Conservation (phyloP, 2,797 vertebrate genomes). For the Sandelia bainsii region DNA sequence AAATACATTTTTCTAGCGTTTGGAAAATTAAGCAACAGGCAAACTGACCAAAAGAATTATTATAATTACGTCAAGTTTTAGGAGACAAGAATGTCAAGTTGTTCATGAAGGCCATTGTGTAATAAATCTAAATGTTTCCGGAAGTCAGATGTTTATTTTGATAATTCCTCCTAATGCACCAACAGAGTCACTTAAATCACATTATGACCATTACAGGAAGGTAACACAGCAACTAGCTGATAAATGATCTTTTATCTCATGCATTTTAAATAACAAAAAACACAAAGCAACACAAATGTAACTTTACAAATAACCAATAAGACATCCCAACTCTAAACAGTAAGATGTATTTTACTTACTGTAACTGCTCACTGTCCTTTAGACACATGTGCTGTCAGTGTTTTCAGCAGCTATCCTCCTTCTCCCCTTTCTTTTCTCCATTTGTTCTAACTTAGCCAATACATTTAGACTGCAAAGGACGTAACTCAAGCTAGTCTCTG, state of each 20-base stretch:
- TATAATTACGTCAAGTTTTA: background rate
- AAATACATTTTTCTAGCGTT: constrained; percentile 6
- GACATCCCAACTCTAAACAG: background rate
- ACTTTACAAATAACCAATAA: background rate
- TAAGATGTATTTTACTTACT: constrained; percentile 57
- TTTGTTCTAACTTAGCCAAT: constrained; percentile 43
- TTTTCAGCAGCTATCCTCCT: constrained; percentile 53
- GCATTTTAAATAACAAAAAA: background rate
- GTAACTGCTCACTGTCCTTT: constrained; percentile 27
- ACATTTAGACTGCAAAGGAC: constrained; percentile 70
- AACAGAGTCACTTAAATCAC: background rate
- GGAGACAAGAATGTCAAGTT: background rate
- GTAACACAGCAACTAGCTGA: constrained; percentile 3
- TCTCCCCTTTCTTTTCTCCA: constrained; percentile 58
- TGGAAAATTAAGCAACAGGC: constrained; percentile 17
- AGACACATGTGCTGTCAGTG: constrained; percentile 48
- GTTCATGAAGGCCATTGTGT: background rate
- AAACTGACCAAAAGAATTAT: background rate
- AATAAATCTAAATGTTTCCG: background rate
- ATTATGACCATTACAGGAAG: constrained; percentile 7
- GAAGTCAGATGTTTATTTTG: background rate
- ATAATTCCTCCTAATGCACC: background rate
- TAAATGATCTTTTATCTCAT: background rate
- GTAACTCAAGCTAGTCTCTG: constrained; percentile 86
- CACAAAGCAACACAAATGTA: background rate